Conservation (phyloP, 2,888 invertebrate genomes). For the Heteromyza rotundicornis region DNA sequence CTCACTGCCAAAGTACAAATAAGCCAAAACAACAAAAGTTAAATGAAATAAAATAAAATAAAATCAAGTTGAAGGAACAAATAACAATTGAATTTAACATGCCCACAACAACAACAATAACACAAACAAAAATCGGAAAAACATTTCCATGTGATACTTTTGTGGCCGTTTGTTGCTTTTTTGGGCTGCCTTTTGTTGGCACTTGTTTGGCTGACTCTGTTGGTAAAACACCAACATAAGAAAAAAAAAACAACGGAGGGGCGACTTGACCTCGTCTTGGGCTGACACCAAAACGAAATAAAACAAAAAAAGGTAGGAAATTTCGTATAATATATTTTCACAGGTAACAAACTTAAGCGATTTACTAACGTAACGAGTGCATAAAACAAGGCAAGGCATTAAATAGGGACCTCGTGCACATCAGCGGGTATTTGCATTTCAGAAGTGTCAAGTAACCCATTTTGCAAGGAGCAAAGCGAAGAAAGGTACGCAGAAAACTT, state of each 20-base stretch:
- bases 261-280: background rate
- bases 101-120: background rate
- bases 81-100: constrained; percentile 1
- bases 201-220: background rate
- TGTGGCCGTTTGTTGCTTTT: background rate
- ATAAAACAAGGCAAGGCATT: no score
- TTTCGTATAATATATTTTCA: background rate
- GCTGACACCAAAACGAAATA: background rate
- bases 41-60: background rate
- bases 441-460: background rate
- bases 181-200: background rate
- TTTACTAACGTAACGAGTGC: no score
- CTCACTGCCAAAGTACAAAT: background rate
- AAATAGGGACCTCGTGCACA: no score
- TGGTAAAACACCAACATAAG: background rate
- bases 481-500: no score
- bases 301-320: background rate
- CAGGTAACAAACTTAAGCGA: no score
- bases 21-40: background rate
- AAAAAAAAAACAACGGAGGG: background rate
- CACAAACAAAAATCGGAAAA: background rate
- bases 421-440: background rate
- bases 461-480: no score
- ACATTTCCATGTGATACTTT: background rate
- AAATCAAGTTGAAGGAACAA: constrained; percentile 1